Evolutionary conservation across 2,888 invertebrate genomes (phyloP), one percentile per base, ranked within the genome.

Genomic region (Chironomus riparius): DNA sequence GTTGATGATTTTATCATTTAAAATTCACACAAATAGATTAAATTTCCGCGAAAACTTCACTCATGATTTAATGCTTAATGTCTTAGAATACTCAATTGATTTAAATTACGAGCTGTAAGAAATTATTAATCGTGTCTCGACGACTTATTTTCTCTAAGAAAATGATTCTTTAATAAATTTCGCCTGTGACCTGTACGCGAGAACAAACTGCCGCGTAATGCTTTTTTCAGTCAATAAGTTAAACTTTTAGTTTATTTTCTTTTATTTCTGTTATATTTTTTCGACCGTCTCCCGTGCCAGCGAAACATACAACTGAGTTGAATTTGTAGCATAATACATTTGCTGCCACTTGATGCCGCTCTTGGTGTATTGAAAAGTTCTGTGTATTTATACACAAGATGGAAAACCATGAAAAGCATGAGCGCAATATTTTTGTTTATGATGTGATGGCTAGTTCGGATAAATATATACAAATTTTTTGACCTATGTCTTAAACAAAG

Each of bases 271-370:
- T 56, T 56, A 56, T 18, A 56, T 18, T 56, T 56, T 56, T 56
- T 62, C 72, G 72, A 22, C 72, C 62, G 72, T 72, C 48, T 72
- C 72, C 72, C 72, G 48, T 72, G 72, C 62, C 62, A 72, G 72
- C 72, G 62, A 62, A 72, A 72, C 56, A 72, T 38, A 72, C 62
- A 72, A 72, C 72, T 72, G 22, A 72, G 38, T n/a, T 24, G 50
- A 56, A 38, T 15, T 38, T 15, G 47, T 4, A 68, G 28, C 28
- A 68, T 47, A 68, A 68, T 13, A 28, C n/a, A 68, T 15, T 15
- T 47, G 10, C 68, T 65, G 47, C 68, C 15, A 47, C 28, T 38
- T 6, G 18, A 28, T 28, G 28, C 12, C 10, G 28, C 28, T 68
- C n/a, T 4, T 38, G 28, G 5, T 56, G 56, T 15, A 56, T 38